Conservation (phyloP, 2,113 vertebrate genomes). For the Halichoeres trimaculatus region DNA sequence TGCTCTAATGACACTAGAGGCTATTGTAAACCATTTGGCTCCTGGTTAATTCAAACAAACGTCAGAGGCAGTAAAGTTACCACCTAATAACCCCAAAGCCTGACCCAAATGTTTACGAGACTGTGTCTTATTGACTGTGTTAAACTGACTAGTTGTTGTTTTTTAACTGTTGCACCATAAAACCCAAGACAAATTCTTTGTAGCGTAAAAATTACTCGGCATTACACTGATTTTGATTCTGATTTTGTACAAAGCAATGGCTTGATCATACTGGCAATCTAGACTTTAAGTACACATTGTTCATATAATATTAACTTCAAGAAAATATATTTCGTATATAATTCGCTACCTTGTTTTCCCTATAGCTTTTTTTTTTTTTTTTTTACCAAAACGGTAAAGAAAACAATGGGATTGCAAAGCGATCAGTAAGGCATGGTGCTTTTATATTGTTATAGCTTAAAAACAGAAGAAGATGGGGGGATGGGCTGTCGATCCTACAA, state of each 20-base stretch:
- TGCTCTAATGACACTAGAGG: neutral
- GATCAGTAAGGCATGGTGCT: neutral
- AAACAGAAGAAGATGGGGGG: slow-evolving; percentile 28
- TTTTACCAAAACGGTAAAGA: neutral
- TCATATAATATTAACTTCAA: neutral
- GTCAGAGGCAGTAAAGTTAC: neutral
- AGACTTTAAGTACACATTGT: neutral
- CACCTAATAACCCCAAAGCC: neutral
- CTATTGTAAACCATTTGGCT: neutral
- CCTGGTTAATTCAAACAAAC: slow-evolving; percentile 19
- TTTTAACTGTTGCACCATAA: too few species aligned
- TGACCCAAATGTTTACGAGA: slow-evolving; percentile 3
- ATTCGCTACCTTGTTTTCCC: neutral
- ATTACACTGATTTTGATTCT: too few species aligned
- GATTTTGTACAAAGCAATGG: too few species aligned
- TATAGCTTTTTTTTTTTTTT: neutral
- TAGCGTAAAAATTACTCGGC: too few species aligned
- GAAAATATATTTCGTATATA: neutral
- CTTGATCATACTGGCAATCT: too few species aligned
- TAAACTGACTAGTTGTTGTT: too few species aligned
- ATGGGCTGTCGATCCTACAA: slow-evolving; percentile 25
- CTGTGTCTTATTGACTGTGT: neutral
- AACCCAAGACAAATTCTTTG: too few species aligned
- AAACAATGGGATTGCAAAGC: neutral
- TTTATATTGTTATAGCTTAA: slow-evolving; percentile 12